phyloP scores from a whole-genome alignment of 2,888 invertebrate species.

The Stenoptilia bipunctidactyla region DNA sequence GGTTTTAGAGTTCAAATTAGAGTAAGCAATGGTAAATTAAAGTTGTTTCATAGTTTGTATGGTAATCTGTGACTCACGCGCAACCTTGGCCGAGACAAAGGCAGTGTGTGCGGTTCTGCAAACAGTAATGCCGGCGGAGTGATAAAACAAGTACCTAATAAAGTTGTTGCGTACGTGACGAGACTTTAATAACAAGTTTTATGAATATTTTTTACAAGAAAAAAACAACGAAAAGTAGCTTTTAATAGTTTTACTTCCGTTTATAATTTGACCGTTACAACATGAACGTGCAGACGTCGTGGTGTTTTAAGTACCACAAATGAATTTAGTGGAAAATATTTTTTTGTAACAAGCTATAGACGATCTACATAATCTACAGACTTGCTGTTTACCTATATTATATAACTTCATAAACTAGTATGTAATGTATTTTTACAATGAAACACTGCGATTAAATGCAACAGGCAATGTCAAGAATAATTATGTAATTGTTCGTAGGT shows the following conservation, averaged over 20 bases:
- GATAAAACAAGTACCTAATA: neutral
- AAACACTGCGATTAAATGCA: neutral
- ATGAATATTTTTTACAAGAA: neutral
- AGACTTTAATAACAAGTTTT: neutral
- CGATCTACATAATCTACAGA: too few relatives aligned
- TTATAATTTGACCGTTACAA: too few relatives aligned
- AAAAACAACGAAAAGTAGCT: neutral
- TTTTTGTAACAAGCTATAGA: too few relatives aligned
- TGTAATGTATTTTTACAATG: neutral
- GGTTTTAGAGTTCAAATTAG: neutral
- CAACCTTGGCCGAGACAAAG: conserved; percentile 64
- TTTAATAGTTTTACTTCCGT: too few relatives aligned
- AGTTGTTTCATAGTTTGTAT: neutral
- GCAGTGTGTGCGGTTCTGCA: too few relatives aligned
- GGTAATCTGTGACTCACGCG: conserved; percentile 25
- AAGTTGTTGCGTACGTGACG: neutral
- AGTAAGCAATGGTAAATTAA: neutral
- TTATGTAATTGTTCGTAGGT: neutral
- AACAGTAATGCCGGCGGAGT: neutral
- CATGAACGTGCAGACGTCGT: too few relatives aligned
- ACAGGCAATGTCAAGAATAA: neutral
- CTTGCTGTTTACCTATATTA: too few relatives aligned
- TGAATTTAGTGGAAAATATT: too few relatives aligned
- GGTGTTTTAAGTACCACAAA: too few relatives aligned
- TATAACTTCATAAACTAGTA: too few relatives aligned